Evolutionary conservation across 2,797 vertebrate species (phyloP), one percentile per base, ranked within the genome.

Genomic region (Siniperca undulata): DNA sequence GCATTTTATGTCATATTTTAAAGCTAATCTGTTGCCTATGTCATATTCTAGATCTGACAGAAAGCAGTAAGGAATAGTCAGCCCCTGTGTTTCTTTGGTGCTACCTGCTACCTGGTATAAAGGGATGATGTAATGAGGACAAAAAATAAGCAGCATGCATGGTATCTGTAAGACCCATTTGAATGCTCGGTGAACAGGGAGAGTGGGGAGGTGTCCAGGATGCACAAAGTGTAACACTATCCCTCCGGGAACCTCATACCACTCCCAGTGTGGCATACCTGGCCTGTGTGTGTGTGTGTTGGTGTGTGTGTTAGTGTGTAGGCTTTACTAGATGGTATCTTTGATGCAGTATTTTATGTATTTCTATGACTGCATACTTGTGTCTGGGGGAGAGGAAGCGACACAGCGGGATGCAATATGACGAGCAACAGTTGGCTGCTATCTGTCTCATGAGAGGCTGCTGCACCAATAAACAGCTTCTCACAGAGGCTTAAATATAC

Each of bases 141-240:
- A 61, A 85, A 86, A 80, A 71, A 65, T 79, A 80, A 78, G 80
- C 74, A 84, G 70, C 53, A 65, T 24, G 67, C 74, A 83, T 84
- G 76, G 58, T 89, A 88, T 89, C 91, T 89, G 56, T 74, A 40
- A 55, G 64, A 65, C n/a, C 77, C 48, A 85, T 87, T 86, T 91
- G 79, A 90, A 92, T 91, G 80, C 74, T 65, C 84, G 80, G 34
- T 85, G 65, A 86, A 81, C 85, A 80, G 16, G 83, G 78, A 81
- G 86, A 86, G 77, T 19, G 88, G 90, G 91, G 91, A 87, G 85
- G 93, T 88, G 90, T 91, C 80, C 74, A 86, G 82, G 89, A 88
- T 85, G 88, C 7, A 7, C 91, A 92, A 91, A 87, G 53, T 92
- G 94, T 93, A 95, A 96, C 91, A 78, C 86, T 92, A 96, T 92